These are phyloP conservation scores for Ptychoptera contaminata DNA, from an alignment of 2,888 invertebrate species.

Conservation along the genomic window DNA sequence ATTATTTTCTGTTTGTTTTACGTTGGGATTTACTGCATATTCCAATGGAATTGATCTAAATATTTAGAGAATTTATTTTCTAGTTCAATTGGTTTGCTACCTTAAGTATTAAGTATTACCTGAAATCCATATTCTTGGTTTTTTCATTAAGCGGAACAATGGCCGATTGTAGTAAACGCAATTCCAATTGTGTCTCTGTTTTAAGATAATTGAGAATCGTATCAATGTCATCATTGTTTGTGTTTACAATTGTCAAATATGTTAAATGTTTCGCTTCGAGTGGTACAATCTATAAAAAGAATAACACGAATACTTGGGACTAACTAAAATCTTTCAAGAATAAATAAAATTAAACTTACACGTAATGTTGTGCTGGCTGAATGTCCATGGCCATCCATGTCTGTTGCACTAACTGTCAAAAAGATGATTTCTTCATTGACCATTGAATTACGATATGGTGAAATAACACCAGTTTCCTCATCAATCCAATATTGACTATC, in stretches of 20 bases:
- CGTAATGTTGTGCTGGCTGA: slow-evolving; percentile 10
- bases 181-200: not conserved
- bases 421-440: slow-evolving; percentile 7
- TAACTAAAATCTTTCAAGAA: no score
- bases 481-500: slow-evolving; percentile 17
- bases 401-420: slow-evolving; percentile 15
- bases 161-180: not conserved
- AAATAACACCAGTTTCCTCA: slow-evolving; percentile 14
- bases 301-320: no score
- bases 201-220: not conserved
- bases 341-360: not conserved
- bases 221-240: not conserved
- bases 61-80: no score
- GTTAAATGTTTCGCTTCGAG: not conserved
- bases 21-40: not conserved
- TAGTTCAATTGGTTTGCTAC: no score
- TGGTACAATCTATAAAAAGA: not conserved
- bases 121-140: no score
- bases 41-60: slow-evolving; percentile 1
- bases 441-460: slow-evolving; percentile 14
- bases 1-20: not conserved
- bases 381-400: slow-evolving; percentile 15
- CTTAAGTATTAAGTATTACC: no score
- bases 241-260: not conserved
- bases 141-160: not conserved